A percentile compares a stretch with the other conserved stretches of the same genome.
Evolutionary conservation across 2,797 vertebrate genomes (phyloP).

Genomic region (Cygnus olor): DNA sequence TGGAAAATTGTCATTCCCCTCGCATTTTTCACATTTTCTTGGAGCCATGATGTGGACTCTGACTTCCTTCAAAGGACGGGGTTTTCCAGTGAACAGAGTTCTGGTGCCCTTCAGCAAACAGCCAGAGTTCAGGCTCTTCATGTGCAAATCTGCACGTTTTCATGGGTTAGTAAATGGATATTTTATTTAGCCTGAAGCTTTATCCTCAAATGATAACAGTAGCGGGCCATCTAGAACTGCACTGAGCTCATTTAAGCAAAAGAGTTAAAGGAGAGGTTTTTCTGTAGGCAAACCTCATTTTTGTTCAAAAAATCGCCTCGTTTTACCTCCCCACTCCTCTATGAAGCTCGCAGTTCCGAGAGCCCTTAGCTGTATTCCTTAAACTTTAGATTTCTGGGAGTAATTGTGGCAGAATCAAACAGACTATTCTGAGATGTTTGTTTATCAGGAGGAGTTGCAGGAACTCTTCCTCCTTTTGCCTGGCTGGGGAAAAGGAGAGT

Average conservation of each 20-base stretch:
- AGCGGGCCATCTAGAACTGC: background rate
- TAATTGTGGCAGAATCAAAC: background rate
- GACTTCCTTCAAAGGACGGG: background rate
- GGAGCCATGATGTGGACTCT: background rate
- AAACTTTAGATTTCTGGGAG: background rate
- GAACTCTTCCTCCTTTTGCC: background rate
- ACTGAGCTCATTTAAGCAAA: background rate
- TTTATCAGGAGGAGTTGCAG: background rate
- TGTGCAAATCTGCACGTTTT: background rate
- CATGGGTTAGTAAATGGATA: background rate
- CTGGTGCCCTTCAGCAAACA: background rate
- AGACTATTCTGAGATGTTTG: background rate
- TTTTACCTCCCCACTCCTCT: background rate
- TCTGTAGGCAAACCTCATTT: background rate
- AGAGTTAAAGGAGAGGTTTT: background rate
- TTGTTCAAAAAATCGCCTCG: background rate
- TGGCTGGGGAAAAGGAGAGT: background rate
- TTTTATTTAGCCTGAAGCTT: background rate
- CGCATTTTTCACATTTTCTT: background rate
- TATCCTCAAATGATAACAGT: background rate
- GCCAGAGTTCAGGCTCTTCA: background rate
- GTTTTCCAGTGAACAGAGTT: background rate
- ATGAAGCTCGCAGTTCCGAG: background rate
- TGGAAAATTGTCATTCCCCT: background rate
- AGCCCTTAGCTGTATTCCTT: background rate